phyloP scores from a whole-genome alignment of 1,140 invertebrate genomes.

The Sinella curviseta region DNA sequence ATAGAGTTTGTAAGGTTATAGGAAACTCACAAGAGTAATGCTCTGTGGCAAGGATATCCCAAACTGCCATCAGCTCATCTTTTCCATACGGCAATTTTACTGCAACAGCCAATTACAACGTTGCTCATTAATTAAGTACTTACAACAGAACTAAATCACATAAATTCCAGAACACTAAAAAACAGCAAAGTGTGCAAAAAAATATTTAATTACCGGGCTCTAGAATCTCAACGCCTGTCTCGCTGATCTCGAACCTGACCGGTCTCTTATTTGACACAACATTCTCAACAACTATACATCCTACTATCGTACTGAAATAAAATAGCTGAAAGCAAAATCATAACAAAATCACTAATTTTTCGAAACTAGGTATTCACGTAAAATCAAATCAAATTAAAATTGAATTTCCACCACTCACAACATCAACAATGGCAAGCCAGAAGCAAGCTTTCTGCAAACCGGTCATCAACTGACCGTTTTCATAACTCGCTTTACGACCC shows the following conservation, averaged over 20 bases:
- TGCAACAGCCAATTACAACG: background rate
- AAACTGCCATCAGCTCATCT: conserved; percentile 23
- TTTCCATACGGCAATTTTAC: background rate
- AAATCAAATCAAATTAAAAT: background rate
- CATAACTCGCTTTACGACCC: conserved; percentile 3
- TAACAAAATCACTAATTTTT: background rate
- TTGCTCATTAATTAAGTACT: background rate
- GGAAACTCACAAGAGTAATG: conserved; percentile 11
- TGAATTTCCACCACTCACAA: background rate
- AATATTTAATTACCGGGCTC: conserved; percentile 4
- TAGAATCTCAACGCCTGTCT: background rate
- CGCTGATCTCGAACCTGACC: background rate
- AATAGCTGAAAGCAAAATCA: conserved; percentile 21
- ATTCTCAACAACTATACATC: background rate
- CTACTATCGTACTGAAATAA: background rate
- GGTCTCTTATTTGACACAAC: background rate
- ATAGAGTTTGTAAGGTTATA: background rate
- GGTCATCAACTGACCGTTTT: background rate
- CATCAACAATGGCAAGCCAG: background rate
- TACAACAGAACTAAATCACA: background rate
- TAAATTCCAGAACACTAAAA: no score
- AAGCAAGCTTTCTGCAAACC: background rate
- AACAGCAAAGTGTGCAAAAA: background rate
- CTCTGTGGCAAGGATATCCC: conserved; percentile 4
- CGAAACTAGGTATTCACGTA: background rate